Evolutionary conservation across 2,888 invertebrate species (phyloP).

Genomic region (Adineta ricciae): DNA sequence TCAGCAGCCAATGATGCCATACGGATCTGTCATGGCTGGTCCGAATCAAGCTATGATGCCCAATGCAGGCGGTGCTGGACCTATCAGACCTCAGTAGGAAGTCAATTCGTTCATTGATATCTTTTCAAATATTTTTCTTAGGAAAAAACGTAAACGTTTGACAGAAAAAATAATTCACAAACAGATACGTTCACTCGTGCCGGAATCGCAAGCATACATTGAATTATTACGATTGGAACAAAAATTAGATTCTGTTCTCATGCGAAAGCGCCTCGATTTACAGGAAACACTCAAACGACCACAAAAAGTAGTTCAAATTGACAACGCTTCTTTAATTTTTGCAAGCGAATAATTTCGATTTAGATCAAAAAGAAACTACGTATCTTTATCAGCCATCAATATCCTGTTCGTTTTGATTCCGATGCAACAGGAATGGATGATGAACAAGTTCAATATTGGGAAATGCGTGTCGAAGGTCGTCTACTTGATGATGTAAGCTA

Average conservation of each 20-base stretch:
- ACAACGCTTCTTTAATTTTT: no score
- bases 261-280: conserved; percentile 90
- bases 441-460: conserved; percentile 63
- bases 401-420: conserved; percentile 67
- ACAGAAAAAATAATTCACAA: conserved; percentile 31
- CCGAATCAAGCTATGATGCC: neutral
- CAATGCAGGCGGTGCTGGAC: neutral
- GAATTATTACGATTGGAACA: conserved; percentile 92
- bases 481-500: conserved; percentile 71
- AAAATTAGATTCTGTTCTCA: conserved; percentile 91
- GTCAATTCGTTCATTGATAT: neutral
- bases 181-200: conserved; percentile 65
- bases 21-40: neutral
- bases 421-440: conserved; percentile 45
- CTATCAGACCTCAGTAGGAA: neutral
- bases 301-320: conserved; percentile 61
- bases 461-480: conserved; percentile 89
- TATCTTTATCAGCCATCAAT: conserved; percentile 97
- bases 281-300: conserved; percentile 94
- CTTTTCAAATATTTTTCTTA: neutral
- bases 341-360: no score
- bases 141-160: conserved; percentile 30
- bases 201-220: conserved; percentile 99
- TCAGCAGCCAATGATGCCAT: neutral
- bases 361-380: conserved; percentile 82